A percentile compares a stretch with the other conserved stretches of the same genome.
phyloP scores from a whole-genome alignment of 2,888 invertebrate genomes.

The Drepanosiphum platanoidis region DNA sequence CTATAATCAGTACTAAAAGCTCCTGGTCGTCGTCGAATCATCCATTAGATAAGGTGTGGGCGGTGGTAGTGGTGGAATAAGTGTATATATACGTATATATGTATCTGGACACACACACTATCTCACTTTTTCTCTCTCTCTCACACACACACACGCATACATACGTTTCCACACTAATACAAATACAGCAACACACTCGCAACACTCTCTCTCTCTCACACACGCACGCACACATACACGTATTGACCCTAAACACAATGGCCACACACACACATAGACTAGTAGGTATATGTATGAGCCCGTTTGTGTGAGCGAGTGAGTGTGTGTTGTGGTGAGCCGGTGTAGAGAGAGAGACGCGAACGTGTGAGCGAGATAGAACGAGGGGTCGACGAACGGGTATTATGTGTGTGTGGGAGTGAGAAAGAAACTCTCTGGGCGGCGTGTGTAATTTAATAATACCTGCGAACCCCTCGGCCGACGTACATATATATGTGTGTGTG shows the following conservation, averaged over 20 bases:
- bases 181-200: neutral
- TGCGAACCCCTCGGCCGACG: constrained; percentile 1
- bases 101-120: neutral
- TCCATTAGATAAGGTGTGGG: constrained; percentile 27
- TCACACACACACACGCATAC: neutral
- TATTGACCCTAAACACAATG: neutral
- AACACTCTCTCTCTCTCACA: neutral
- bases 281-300: neutral
- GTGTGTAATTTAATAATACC: constrained; percentile 59
- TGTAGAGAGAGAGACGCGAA: neutral
- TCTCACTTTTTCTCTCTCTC: no score
- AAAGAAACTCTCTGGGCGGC: constrained; percentile 22
- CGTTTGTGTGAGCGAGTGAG: neutral
- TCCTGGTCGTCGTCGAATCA: constrained; percentile 49
- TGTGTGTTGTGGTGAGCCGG: neutral
- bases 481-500: no score
- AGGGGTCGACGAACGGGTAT: neutral
- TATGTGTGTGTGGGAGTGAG: neutral
- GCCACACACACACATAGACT: neutral
- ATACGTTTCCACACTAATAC: no score
- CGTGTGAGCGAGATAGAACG: neutral
- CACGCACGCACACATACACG: neutral
- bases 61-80: neutral
- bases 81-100: neutral
- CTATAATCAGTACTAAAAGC: constrained; percentile 62